Percentiles rank a stretch among this genome's conserved stretches.
Conservation (phyloP, 2,113 vertebrate genomes). For the Pelusios castaneus region DNA sequence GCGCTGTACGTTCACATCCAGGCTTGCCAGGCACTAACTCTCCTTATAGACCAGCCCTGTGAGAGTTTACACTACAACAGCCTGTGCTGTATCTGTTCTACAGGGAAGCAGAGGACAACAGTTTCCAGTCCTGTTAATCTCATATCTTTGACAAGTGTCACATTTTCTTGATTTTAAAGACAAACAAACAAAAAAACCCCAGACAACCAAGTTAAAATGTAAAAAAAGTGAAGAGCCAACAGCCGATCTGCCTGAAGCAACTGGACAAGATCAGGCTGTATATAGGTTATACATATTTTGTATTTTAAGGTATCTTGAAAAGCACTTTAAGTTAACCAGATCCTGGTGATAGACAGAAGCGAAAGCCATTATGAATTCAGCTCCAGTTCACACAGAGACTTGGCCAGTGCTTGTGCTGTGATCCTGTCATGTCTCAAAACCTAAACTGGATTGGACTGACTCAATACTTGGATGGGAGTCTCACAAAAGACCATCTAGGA, state of each 20-base stretch:
- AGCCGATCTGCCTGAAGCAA: background rate
- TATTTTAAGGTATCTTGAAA: background rate
- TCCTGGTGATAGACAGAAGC: background rate
- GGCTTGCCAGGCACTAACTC: too few species aligned
- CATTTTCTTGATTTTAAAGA: background rate
- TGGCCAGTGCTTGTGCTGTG: background rate
- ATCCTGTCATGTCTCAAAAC: background rate
- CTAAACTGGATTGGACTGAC: background rate
- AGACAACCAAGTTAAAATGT: background rate
- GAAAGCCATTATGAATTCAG: background rate
- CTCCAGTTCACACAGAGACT: background rate
- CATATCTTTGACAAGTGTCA: background rate
- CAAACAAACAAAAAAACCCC: background rate
- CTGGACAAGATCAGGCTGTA: background rate
- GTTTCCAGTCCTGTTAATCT: background rate
- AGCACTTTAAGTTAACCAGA: background rate
- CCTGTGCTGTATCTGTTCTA: background rate
- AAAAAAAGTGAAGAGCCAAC: background rate
- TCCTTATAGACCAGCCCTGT: too few species aligned
- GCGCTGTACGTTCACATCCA: too few species aligned
- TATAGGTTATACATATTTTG: background rate
- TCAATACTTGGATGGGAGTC: background rate
- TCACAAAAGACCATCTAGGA: background rate
- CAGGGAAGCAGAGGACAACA: background rate
- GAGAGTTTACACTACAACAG: too few species aligned